Base-by-base conservation (phyloP, 1,140 invertebrate species). In the Spodoptera frugiperda region DNA sequence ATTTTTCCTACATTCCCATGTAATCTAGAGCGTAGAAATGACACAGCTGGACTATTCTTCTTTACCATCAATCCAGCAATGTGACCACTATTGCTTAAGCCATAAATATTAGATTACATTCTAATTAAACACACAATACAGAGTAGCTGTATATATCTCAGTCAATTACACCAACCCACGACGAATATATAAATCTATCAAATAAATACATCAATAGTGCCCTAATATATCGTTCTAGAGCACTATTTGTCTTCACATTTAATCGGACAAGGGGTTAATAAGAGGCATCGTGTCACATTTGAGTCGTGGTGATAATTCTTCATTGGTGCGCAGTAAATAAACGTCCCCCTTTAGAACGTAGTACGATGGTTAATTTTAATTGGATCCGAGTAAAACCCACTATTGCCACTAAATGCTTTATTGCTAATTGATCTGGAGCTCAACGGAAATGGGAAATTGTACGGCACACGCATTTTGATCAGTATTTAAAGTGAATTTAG, bases 381-480 rank as follows among this genome's bases (percentile, higher is more conserved):
- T 84, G 78, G 81, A 84, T 78, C 46, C 65, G 68, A 76, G 82
- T 78, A 80, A 79, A 84, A 82, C 74, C 80, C 73, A 78, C 61
- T 74, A 79, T 48, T 82, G 78, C 54, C 63, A 68, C 54, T 78
- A 80, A 78, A 78, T 82, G 78, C 48, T 84, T 82, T 82, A 84
- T 80, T 82, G 74, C 76, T 82, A 80, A 84, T 84, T 77, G 76
- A 84, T 78, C 63, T 78, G 55, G 68, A 71, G 54, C 72, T 73
- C 39, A 61, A 46, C 25, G 59, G 46, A 59, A 51, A 68, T 70
- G 72, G 51, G 55, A 53, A 51, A 71, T 53, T 78, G 55, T 44
- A 71, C n/a, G 15, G 33, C 57, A 39, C 57, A 61, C 44, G 53
- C 55, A 65, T 76, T 15, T 57, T 57, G 33, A 59, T 73, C n/a